Percentiles rank a stretch among this genome's conserved stretches.
Evolutionary conservation across 2,888 invertebrate species (phyloP).

Genomic region (Idaea aversata): DNA sequence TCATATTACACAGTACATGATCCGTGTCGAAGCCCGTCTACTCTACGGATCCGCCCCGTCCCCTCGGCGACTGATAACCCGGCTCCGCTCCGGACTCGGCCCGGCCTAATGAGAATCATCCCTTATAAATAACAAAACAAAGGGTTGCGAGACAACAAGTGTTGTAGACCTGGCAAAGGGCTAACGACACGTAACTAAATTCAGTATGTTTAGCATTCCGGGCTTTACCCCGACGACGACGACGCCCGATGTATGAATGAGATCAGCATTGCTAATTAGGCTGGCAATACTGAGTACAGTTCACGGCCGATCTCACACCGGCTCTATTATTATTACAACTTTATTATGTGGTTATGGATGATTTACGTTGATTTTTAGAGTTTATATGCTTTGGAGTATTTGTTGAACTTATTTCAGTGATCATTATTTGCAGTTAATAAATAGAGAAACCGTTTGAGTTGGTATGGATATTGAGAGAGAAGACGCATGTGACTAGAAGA

Average conservation of each 20-base stretch:
- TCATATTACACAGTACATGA: too few relatives aligned
- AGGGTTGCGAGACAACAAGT: background rate
- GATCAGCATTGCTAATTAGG: conserved; percentile 48
- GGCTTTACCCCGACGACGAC: background rate
- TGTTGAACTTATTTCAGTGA: too few relatives aligned
- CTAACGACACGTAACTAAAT: background rate
- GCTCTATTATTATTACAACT: background rate
- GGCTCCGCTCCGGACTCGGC: too few relatives aligned
- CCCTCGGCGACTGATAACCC: too few relatives aligned
- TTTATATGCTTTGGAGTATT: background rate
- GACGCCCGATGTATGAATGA: conserved; percentile 36
- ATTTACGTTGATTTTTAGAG: background rate
- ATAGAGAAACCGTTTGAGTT: too few relatives aligned
- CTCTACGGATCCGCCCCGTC: too few relatives aligned
- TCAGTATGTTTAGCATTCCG: background rate
- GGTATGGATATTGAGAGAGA: too few relatives aligned
- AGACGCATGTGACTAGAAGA: too few relatives aligned
- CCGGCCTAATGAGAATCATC: too few relatives aligned
- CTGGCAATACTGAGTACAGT: background rate
- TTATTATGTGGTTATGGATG: background rate
- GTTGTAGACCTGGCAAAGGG: background rate
- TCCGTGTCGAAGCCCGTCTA: too few relatives aligned
- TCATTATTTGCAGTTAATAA: too few relatives aligned
- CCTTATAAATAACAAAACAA: background rate
- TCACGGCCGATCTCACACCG: background rate